Evolutionary conservation across 1,140 invertebrate genomes (phyloP).

Genomic region (Brachystomella parvula): DNA sequence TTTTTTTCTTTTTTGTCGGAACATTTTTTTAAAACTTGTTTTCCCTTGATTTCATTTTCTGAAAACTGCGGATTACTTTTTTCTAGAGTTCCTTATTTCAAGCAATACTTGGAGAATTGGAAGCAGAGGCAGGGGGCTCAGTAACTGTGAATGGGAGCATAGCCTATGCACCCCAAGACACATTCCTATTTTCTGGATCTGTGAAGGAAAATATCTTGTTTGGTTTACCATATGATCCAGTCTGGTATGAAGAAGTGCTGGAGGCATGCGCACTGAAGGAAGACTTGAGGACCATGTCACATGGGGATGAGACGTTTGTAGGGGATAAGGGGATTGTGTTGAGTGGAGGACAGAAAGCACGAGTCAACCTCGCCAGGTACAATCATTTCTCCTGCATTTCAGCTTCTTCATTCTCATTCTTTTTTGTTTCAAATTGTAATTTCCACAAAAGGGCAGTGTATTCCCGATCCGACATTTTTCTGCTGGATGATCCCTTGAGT

Average conservation of each 20-base stretch:
- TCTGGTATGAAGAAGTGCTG: slow-evolving; percentile 38
- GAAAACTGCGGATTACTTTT: not conserved
- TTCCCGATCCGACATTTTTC: slow-evolving; percentile 46
- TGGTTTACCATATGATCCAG: slow-evolving; percentile 10
- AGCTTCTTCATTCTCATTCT: slow-evolving; percentile 45
- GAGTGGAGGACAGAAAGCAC: slow-evolving; percentile 77
- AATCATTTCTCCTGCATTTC: slow-evolving; percentile 47
- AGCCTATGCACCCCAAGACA: slow-evolving; percentile 21
- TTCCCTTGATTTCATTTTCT: not conserved
- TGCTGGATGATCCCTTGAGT: slow-evolving; percentile 47
- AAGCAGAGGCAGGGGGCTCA: not conserved
- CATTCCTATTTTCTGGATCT: slow-evolving; percentile 2
- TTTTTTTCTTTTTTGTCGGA: too few species aligned
- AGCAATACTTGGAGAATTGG: slow-evolving; percentile 17
- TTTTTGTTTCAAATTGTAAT: not conserved
- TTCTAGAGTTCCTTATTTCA: slow-evolving; percentile 18
- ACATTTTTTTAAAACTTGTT: not conserved
- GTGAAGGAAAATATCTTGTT: slow-evolving; percentile 21
- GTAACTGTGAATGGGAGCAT: not conserved
- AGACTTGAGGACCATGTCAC: slow-evolving; percentile 65
- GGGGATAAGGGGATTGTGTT: slow-evolving; percentile 75
- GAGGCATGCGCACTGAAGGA: slow-evolving; percentile 53
- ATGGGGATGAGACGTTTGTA: slow-evolving; percentile 77
- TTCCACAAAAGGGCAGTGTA: slow-evolving; percentile 43
- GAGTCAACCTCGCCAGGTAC: slow-evolving; percentile 70